Base-by-base conservation (phyloP, 2,797 vertebrate species). In the Cossypha polioptera region DNA sequence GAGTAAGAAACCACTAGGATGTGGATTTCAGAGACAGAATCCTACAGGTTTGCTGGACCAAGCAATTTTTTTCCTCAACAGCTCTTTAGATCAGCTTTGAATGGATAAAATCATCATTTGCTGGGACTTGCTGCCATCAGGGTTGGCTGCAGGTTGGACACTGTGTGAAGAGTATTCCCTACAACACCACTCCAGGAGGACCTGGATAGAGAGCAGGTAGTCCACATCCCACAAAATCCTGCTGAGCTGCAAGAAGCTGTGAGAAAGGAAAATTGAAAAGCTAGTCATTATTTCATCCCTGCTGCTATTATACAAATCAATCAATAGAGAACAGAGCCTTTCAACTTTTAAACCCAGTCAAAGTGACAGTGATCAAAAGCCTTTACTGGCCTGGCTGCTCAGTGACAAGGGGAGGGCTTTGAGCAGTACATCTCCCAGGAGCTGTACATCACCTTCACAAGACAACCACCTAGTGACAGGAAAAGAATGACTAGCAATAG, bases 81-180 rank as follows among this genome's bases (percentile, higher is more conserved):
- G 45, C 9, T 84, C 19, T 67, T 71, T 42, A 51, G 22, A 40
- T 61, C n/a, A 79, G 26, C 21, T 73, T 63, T 40, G 33, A 74
- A 36, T 35, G 24, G 48, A 42, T 54, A 29, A 73, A 68, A 25
- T 26, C 28, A 19, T 21, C 1, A 22, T 43, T 77, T 38, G 16
- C 18, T 50, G 38, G 21, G 47, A 29, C 26, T 66, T 48, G 1
- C 20, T 48, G 36, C 40, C 55, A 2, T 31, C 35, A 11, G 1
- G 9, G 13, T 8, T 69, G 29, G 29, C 31, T 45, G 38, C 20
- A 43, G 31, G 38, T 36, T 31, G 14, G 9, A 16, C 26, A 48
- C 24, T 3, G 3, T 0, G 1, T 6, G 5, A 42, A 15, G 4
- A 48, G 18, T 36, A 18, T 29, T 71, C 21, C 5, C 36, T 45